Base-by-base conservation (phyloP, 2,888 invertebrate species). In the Caenorhabditis sp. region DNA sequence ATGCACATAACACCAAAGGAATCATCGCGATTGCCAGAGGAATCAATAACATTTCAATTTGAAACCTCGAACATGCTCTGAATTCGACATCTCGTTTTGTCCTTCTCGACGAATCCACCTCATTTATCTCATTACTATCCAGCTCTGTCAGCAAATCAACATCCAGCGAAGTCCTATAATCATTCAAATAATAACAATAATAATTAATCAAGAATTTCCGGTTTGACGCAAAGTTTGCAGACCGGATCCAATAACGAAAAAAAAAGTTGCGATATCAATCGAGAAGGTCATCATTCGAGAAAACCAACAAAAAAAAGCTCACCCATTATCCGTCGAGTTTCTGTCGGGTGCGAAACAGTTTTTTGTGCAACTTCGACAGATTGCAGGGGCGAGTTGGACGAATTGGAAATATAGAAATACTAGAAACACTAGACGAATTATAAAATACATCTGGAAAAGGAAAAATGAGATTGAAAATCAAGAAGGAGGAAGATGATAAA, bases 21-120 rank as follows among this genome's bases (percentile, higher is more conserved):
- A 85, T 85, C 80, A 85, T 82, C 8, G 83, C 79, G 36, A 85
- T 84, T 7, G 84, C 78, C 7, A 84, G 59, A 3, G 85, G 85
- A 56, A 85, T 85, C 53, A 85, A 62, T 2, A 85, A 63, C 74
- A 80, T 76, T 56, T 80, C 80, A 25, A 76, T 69, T 59, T 80
- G 80, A 54, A 80, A 80, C 17, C 80, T 58, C 21, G 73, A 71
- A 63, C 80, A 80, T 17, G 80, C 74, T 7, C 77, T 61, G 58
- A 60, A 71, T 62, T 77, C 77, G 59, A 80, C 77, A 53, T 74
- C 67, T 43, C 72, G 26, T 50, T 70, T 75, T 20, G 61, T 27
- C 43, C 73, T 64, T 54, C 59, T 58, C 20, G 31, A 1, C 3
- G 31, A 36, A 58, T 58, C 57, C 14, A n/a, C 23, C 2, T n/a